Evolutionary conservation across 2,888 invertebrate species (phyloP), one percentile per base, ranked within the genome.

Genomic region (Scaptomyza parva): DNA sequence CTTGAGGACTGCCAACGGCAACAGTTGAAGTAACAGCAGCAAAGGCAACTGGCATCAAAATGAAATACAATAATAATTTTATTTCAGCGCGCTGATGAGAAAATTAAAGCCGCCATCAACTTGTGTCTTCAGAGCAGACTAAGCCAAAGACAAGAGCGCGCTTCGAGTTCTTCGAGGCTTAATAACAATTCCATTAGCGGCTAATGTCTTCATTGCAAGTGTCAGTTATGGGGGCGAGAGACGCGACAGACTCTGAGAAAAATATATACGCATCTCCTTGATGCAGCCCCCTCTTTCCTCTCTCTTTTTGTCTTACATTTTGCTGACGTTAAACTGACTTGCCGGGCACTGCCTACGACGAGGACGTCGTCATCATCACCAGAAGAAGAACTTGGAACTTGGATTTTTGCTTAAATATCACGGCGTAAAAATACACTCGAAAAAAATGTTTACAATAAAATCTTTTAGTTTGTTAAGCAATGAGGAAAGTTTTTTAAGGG

Each of bases 151-250:
- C 55, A 45, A 58, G 60, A 53, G 44, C 57, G 58, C 66, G 70
- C 57, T 66, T 63, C 54, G 53, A 54, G 50, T 52, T 45, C 37
- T 22, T 28, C 24, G 82, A 78, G 88, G 86, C 89, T 91, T 91
- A 90, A 91, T 91, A 91, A 91, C 91, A 91, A 90, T 90, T 91
- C 90, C 90, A 91, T 91, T 91, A 91, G 89, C 86, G 79, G 86
- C 88, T 91, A 91, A 91, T 91, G 91, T 91, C 91, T 91, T 91
- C 90, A 91, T 91, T 90, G 89, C 88, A 86, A 88, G 89, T 90
- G 91, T 89, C 91, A 90, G 91, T 86, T 83, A 67, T 72, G 82
- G 83, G 83, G 83, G 85, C 73, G 76, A 66, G 44, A 50, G 50
- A 26, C 44, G 67, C 44, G 67, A 44, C 47, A 40, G 52, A 45